Conservation (phyloP, 2,113 vertebrate genomes). For the Nannospalax galili region DNA sequence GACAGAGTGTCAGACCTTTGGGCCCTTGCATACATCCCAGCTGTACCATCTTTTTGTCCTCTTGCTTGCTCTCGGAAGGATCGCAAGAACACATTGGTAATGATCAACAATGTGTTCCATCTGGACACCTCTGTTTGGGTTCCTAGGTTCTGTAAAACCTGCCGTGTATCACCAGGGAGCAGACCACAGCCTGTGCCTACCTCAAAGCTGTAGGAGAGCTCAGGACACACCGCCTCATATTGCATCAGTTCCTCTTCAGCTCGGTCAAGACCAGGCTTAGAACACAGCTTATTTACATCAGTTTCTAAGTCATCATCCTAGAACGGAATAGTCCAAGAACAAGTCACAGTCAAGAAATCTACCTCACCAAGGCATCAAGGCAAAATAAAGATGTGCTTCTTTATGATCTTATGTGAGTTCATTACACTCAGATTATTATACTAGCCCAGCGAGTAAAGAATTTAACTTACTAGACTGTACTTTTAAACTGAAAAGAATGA, state of each 20-base stretch:
- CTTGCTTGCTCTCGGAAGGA: background rate
- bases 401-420: background rate
- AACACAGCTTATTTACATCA: slow-evolving; percentile 88
- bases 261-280: slow-evolving; percentile 86
- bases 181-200: slow-evolving; percentile 74
- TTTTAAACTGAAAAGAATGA: background rate
- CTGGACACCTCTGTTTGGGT: background rate
- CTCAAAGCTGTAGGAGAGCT: slow-evolving; percentile 89
- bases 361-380: background rate
- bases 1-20: accelerated
- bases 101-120: background rate
- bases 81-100: background rate
- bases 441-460: background rate
- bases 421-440: background rate
- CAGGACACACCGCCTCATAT: slow-evolving; percentile 89
- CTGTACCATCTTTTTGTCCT: background rate
- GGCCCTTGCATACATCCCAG: accelerated
- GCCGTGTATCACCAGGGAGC: no score
- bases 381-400: background rate
- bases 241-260: slow-evolving; percentile 89
- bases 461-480: accelerated
- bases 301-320: slow-evolving; percentile 96
- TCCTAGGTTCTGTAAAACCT: background rate
- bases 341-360: accelerated
- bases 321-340: slow-evolving; percentile 44